These are phyloP conservation scores for Acrocephalus scirpaceus DNA, from an alignment of 2,797 vertebrate species.

Conservation along the genomic window DNA sequence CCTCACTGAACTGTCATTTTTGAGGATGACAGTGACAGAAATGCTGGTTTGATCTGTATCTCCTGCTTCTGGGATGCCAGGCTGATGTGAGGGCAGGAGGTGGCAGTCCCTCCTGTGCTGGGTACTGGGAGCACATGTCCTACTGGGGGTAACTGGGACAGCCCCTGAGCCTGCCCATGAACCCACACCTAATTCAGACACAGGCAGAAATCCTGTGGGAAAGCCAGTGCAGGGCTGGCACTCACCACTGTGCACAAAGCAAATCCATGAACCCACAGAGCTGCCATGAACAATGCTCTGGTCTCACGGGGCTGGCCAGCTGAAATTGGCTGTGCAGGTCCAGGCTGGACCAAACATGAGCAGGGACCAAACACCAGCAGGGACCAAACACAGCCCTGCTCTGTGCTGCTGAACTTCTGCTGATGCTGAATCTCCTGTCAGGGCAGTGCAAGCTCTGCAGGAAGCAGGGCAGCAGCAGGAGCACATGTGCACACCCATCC, in stretches of 20 bases:
- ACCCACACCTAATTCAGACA: neutral
- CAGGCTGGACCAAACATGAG: neutral
- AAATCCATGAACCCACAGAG: neutral
- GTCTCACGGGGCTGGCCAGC: neutral
- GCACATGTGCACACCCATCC: neutral
- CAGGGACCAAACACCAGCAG: neutral
- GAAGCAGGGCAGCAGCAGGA: neutral
- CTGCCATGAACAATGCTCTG: rapidly evolving
- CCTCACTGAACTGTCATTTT: neutral
- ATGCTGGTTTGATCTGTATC: neutral
- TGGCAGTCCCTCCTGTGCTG: neutral
- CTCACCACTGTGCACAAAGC: neutral
- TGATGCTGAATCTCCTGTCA: neutral
- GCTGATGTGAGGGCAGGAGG: neutral
- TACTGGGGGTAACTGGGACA: neutral
- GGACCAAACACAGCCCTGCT: neutral
- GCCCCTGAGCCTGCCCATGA: neutral
- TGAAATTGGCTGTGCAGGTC: neutral
- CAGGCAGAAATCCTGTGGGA: neutral
- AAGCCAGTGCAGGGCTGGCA: neutral
- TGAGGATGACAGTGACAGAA: neutral
- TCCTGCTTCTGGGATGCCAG: neutral
- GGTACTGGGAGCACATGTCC: neutral
- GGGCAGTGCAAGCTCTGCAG: neutral
- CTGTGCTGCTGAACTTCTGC: neutral